These are phyloP conservation scores for Caenorhabditis macrosperma DNA, from an alignment of 2,888 invertebrate species.

Conservation along the genomic window DNA sequence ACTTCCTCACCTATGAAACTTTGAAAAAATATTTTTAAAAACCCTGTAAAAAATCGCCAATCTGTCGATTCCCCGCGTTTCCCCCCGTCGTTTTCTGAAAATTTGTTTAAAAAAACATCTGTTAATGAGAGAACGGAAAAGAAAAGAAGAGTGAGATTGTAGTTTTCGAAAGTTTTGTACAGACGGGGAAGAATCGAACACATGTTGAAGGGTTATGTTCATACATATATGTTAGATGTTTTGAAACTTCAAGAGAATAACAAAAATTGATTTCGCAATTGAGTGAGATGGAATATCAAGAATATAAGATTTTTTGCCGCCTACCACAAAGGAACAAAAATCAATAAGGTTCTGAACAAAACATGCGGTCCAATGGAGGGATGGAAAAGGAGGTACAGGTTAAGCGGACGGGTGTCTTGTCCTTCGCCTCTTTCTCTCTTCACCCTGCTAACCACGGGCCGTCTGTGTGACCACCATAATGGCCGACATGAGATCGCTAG, in stretches of 20 bases:
- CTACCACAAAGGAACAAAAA: conserved; percentile 21
- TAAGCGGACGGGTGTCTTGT: conserved; percentile 7
- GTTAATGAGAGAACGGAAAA: neutral
- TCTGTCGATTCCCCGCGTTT: conserved; percentile 27
- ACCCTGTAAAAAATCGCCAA: conserved; percentile 38
- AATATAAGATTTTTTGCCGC: no score
- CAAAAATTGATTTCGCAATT: no score
- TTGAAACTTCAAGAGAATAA: no score
- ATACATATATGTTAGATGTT: no score
- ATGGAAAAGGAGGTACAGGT: conserved; percentile 37
- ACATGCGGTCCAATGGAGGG: no score
- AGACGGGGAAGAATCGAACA: no score
- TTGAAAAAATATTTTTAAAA: conserved; percentile 9
- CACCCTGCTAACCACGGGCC: neutral
- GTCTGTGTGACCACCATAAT: conserved; percentile 10
- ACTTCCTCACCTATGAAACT: neutral
- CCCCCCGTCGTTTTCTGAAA: conserved; percentile 51
- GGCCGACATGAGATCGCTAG: neutral
- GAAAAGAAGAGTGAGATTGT: neutral
- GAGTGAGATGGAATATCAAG: no score
- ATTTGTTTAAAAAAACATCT: neutral
- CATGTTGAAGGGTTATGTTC: no score
- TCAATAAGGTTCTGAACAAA: conserved; percentile 23
- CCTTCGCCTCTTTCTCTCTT: neutral
- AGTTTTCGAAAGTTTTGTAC: no score